Conservation (phyloP, 2,888 invertebrate genomes). For the Dasypolia templi region DNA sequence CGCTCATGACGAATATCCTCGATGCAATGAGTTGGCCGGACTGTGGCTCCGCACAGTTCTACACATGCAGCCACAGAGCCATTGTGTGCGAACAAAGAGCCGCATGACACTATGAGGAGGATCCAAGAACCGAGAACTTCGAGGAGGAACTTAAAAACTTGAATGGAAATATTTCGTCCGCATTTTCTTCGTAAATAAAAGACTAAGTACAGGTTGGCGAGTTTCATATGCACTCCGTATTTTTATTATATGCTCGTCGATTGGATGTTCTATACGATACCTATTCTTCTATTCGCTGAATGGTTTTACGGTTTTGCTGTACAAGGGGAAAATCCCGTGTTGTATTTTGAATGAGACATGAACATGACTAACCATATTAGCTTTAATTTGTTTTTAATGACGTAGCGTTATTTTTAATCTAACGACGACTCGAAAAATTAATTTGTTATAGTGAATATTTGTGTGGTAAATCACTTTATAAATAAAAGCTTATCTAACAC, state of each 20-base stretch:
- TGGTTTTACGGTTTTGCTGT: slow-evolving; percentile 25
- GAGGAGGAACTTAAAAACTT: slow-evolving; percentile 85
- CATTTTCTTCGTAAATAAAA: slow-evolving; percentile 78
- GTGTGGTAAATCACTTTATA: slow-evolving; percentile 19
- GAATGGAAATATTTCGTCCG: slow-evolving; percentile 84
- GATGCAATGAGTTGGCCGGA: slow-evolving; percentile 80
- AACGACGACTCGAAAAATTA: slow-evolving; percentile 13
- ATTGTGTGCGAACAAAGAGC: slow-evolving; percentile 87
- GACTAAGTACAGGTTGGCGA: slow-evolving; percentile 67
- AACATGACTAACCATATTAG: slow-evolving; percentile 44
- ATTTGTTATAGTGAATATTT: slow-evolving; percentile 19
- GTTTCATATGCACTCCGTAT: slow-evolving; percentile 57
- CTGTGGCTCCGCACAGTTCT: slow-evolving; percentile 81
- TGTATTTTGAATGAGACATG: slow-evolving; percentile 37
- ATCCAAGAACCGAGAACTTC: slow-evolving; percentile 82
- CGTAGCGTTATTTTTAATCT: slow-evolving; percentile 13
- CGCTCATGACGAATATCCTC: slow-evolving; percentile 81
- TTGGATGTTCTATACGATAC: slow-evolving; percentile 28
- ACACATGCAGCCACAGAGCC: slow-evolving; percentile 78
- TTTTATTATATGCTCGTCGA: slow-evolving; percentile 53
- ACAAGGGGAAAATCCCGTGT: slow-evolving; percentile 29
- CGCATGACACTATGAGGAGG: slow-evolving; percentile 80
- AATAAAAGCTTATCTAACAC: slow-evolving; percentile 15
- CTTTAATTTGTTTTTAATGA: slow-evolving; percentile 39
- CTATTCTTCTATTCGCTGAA: slow-evolving; percentile 16